Evolutionary conservation across 2,113 vertebrate species (phyloP).

Genomic region (Columbina picui): DNA sequence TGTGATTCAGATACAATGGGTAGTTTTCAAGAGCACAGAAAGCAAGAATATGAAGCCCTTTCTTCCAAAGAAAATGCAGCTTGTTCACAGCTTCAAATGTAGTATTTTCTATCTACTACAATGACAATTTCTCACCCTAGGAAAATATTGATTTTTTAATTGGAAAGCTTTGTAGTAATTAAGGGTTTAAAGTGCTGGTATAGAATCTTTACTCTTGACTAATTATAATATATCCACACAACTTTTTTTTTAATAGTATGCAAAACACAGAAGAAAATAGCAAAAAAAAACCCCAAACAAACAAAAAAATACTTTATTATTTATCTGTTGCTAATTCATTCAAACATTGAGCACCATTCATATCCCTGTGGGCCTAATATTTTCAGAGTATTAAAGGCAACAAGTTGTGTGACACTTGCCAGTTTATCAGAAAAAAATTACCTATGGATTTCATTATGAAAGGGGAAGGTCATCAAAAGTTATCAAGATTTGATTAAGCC

Average conservation of each 20-base stretch:
- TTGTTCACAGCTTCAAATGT: neutral
- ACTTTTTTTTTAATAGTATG: neutral
- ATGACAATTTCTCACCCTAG: neutral
- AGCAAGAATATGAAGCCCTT: neutral
- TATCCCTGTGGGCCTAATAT: neutral
- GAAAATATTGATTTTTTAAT: neutral
- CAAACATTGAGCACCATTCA: neutral
- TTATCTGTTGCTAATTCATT: neutral
- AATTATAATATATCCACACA: neutral
- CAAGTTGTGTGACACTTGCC: neutral
- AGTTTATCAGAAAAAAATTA: neutral
- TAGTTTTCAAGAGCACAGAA: neutral
- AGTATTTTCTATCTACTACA: neutral
- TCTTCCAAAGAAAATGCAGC: neutral
- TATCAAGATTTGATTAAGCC: neutral
- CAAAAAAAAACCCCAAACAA: neutral
- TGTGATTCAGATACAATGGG: neutral
- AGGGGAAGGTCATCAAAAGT: neutral
- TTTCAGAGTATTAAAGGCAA: neutral
- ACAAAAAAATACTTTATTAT: neutral
- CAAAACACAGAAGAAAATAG: neutral
- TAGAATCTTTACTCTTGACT: neutral
- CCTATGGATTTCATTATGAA: neutral
- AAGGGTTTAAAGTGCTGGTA: neutral
- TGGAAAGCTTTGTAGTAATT: neutral